Conservation (phyloP, 2,113 vertebrate genomes). For the Larimichthys crocea region DNA sequence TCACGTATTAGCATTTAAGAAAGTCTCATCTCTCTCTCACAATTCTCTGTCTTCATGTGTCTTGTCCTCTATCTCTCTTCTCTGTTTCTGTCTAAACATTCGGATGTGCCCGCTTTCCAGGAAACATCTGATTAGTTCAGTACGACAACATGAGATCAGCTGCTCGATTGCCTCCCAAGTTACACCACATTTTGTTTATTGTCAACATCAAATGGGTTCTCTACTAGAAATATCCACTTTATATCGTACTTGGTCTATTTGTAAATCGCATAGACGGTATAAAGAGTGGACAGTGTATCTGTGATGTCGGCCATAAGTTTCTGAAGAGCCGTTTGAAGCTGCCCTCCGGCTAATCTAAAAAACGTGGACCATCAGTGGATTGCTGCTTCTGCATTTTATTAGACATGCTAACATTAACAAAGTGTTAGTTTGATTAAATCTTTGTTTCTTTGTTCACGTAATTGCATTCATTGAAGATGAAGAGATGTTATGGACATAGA, state of each 20-base stretch:
- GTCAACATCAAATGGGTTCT: conserved; percentile 15
- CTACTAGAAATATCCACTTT: neutral
- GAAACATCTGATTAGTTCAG: conserved; percentile 24
- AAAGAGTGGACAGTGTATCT: too few species aligned
- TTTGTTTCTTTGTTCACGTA: too few species aligned
- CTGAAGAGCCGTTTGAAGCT: too few species aligned
- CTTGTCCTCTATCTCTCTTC: neutral
- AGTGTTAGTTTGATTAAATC: too few species aligned
- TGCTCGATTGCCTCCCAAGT: neutral
- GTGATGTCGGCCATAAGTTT: too few species aligned
- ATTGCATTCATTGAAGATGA: too few species aligned
- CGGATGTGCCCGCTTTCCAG: conserved; percentile 16
- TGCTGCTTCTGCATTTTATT: too few species aligned
- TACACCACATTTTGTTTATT: conserved; percentile 21
- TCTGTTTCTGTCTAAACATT: neutral
- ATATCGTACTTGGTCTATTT: neutral
- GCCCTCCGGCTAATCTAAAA: too few species aligned
- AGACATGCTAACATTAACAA: too few species aligned
- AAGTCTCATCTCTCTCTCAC: conserved; percentile 25
- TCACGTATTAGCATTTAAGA: conserved; percentile 58
- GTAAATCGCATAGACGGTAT: too few species aligned
- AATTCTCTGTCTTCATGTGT: neutral
- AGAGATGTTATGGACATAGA: too few species aligned
- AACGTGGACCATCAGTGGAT: too few species aligned
- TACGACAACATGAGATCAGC: conserved; percentile 32